phyloP scores from a whole-genome alignment of 2,113 vertebrate species.

The Lucifuga dentata region DNA sequence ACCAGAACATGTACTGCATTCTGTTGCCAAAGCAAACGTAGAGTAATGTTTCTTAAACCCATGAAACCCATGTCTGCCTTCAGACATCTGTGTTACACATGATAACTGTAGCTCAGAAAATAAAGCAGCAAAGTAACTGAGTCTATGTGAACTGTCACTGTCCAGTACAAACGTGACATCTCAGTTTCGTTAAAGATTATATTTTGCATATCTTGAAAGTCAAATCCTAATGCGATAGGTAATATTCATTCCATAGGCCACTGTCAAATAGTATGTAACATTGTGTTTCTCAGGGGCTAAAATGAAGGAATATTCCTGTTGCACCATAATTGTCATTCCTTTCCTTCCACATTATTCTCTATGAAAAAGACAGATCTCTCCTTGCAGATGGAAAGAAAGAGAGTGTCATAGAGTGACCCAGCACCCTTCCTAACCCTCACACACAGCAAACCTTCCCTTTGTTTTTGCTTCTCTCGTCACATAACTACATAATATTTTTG shows the following conservation, averaged over 20 bases:
- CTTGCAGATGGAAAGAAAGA: constrained; percentile 16
- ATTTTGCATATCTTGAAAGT: no score
- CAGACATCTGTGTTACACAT: constrained; percentile 5
- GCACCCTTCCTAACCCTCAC: constrained; percentile 35
- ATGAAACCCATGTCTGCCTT: not conserved
- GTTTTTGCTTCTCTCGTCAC: constrained; percentile 57
- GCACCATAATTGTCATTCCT: constrained; percentile 42
- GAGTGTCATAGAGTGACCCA: constrained; percentile 31
- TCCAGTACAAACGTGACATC: no score
- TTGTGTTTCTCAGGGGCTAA: no score
- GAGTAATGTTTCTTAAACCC: constrained; percentile 11
- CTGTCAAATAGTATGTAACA: no score
- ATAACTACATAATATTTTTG: constrained; percentile 45
- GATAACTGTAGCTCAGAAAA: not conserved
- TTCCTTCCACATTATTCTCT: constrained; percentile 22
- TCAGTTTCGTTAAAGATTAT: no score
- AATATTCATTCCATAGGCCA: no score
- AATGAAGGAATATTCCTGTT: no score
- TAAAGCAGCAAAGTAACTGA: not conserved
- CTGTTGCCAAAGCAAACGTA: constrained; percentile 1
- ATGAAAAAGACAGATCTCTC: not conserved
- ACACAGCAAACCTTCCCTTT: constrained; percentile 61
- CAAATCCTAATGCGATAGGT: no score
- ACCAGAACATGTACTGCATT: not conserved
- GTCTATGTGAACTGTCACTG: no score